Base-by-base conservation (phyloP, 2,888 invertebrate species). In the Agrochola lychnidis region DNA sequence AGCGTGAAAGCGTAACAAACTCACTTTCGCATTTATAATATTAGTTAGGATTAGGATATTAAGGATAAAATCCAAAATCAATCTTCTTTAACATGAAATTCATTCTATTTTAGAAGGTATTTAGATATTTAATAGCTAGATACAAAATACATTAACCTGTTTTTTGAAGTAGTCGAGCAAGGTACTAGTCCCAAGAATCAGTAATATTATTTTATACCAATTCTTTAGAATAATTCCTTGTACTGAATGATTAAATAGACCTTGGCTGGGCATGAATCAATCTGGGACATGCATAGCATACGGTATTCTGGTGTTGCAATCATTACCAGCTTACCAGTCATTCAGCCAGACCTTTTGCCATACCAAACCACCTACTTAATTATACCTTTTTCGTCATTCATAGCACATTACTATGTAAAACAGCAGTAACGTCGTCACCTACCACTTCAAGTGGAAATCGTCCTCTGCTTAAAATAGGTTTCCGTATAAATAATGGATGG, bases 221-320 rank as follows among this genome's bases (percentile, higher is more conserved):
- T 30, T 57, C 12, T 14, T 25, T 19, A 9, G 4, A 51, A 14
- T 10, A n/a, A 30, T 59, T 30, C 7, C 10, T 68, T 59, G 10
- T 19, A 61, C 48, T 36, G 51, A 36, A 71, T 42, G 25, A 64
- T 42, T 64, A 51, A 57, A 57, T 25, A 71, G 19, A 53, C 57
- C 63, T 72, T 72, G 40, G 14, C 40, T 36, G 5, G 22, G 56
- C 36, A 45, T 78, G 42, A 79, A 79, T 71, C n/a, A 36, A 57
- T 72, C 30, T 25, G 61, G 25, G 30, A 45, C 40, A 76, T 59
- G 30, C 7, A 30, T 22, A 42, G 7, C 51, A 53, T 19, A 62
- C 12, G 40, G 22, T 68, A 42, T 67, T 61, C n/a, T n/a, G 19
- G 6, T 56, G 19, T 40, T 16, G 30, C 16, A 78, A 57, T 63